Evolutionary conservation across 2,888 invertebrate species (phyloP), one percentile per base, ranked within the genome.

Genomic region (Drosophila paranaensis): DNA sequence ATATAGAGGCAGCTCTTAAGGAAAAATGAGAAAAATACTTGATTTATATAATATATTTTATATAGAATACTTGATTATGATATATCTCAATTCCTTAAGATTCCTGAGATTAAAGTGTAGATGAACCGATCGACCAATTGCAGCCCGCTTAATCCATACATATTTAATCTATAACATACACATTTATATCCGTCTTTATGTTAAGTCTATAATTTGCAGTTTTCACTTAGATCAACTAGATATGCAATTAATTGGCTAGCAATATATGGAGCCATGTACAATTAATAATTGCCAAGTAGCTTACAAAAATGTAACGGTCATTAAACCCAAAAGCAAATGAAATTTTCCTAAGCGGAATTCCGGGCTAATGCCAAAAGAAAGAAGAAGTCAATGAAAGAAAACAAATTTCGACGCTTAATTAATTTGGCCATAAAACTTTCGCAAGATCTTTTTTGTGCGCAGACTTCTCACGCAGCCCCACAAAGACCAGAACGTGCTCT

Each of bases 361-460:
- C 74, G 70, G 74, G 57, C 72, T 57, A 64, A 69, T 62, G 73
- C 71, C 67, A 65, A 70, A 53, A 68, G 62, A 77, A 67, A 71
- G 70, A 67, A 71, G 70, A 69, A 71, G 65, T 71, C 74, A 79
- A 80, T 67, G 74, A 72, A 73, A 76, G 50, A 79, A 55, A 69
- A 45, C 60, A 79, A 57, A 67, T 67, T 57, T 66, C 43, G 57
- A 67, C 69, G 74, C 65, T 73, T 75, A 77, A 79, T 86, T 85
- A 86, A 86, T 88, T 86, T 71, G 68, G 65, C 56, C 72, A 83
- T 78, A 76, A 73, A 86, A 86, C 87, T 86, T 86, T 88, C 88
- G 82, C 87, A 74, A 82, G 60, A 60, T 62, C 42, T 68, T 48
- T 30, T 10, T 54, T 54, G 50, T 33, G 65, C 39, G 33, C 39